Conservation (phyloP, 1,140 invertebrate species). For the Druon quercuslanigerum region DNA sequence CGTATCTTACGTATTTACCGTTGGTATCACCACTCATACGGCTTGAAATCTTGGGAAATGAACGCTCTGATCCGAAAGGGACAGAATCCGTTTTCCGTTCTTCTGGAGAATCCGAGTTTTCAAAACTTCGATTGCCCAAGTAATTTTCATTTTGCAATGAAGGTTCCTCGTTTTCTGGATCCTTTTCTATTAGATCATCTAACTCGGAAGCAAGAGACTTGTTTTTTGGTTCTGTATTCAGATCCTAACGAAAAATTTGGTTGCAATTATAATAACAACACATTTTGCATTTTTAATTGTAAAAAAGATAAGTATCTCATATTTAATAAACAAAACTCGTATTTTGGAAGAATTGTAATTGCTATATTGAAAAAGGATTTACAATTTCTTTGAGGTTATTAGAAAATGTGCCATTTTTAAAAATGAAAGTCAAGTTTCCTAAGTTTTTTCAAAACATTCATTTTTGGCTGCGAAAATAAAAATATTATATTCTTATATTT, state of each 20-base stretch:
- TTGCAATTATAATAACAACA: neutral
- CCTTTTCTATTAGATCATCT: slow-evolving; percentile 43
- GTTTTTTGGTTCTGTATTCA: neutral
- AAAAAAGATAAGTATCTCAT: no score
- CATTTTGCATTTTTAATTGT: no score
- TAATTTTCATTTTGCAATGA: neutral
- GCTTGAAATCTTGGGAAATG: slow-evolving; percentile 32
- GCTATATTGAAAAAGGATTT: no score
- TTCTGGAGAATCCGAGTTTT: neutral
- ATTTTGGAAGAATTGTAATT: no score
- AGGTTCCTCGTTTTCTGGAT: neutral
- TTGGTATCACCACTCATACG: slow-evolving; percentile 43
- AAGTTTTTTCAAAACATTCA: no score
- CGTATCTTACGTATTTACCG: slow-evolving; percentile 69
- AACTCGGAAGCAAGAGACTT: slow-evolving; percentile 12
- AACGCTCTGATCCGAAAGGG: neutral
- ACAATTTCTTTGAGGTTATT: no score
- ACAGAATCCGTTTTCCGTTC: neutral
- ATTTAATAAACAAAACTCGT: no score
- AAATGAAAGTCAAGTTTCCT: no score
- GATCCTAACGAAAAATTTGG: neutral
- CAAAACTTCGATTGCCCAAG: neutral
- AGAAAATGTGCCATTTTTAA: no score
- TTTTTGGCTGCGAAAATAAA: no score
- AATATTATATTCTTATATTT: no score